Base-by-base conservation (phyloP, 2,797 vertebrate genomes). In the Podarcis siculus region DNA sequence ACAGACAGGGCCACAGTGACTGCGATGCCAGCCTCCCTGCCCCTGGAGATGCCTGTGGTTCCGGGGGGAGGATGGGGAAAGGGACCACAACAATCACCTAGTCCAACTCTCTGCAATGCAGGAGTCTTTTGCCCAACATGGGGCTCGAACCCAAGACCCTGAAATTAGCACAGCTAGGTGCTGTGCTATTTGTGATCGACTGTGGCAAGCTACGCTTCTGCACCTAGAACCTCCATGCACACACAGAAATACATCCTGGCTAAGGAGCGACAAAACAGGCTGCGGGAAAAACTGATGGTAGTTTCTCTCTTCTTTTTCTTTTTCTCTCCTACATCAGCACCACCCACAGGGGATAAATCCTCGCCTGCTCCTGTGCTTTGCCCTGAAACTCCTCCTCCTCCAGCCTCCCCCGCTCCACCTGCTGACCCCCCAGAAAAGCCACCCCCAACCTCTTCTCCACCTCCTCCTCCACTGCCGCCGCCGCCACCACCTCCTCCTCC, bases 151-250 rank as follows among this genome's bases (percentile, higher is more conserved):
- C 49, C 49, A 15, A 55, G 13, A 15, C 49, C 49, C 49, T 15
- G 49, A 55, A 55, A 55, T 55, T 55, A 55, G n/a, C n/a, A n/a
- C n/a, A n/a, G n/a, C 13, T 55, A 55, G 49, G 15, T 55, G 49
- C 13, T 55, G 49, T 55, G 0, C 49, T 15, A 15, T 55, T 55
- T 55, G 49, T 13, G 13, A 55, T 55, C 13, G 0, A 55, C 98
- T 35, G 95, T 98, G 27, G 98, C 98, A 97, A 98, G 73, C 37
- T 37, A 42, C 8, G 13, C 8, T 23, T 42, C 94, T 98, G 98
- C 95, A 98, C 97, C 72, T 97, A 55, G 27, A 39, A 77, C 39
- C 72, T 66, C 27, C 32, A 39, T 15, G 15, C 35, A 30, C 13
- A 4, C 45, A 73, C 21, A 72, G 12, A 10, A 35, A 15, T n/a